Evolutionary conservation across 2,797 vertebrate genomes (phyloP), one percentile per base, ranked within the genome.

Genomic region (Poliocrania exsul): DNA sequence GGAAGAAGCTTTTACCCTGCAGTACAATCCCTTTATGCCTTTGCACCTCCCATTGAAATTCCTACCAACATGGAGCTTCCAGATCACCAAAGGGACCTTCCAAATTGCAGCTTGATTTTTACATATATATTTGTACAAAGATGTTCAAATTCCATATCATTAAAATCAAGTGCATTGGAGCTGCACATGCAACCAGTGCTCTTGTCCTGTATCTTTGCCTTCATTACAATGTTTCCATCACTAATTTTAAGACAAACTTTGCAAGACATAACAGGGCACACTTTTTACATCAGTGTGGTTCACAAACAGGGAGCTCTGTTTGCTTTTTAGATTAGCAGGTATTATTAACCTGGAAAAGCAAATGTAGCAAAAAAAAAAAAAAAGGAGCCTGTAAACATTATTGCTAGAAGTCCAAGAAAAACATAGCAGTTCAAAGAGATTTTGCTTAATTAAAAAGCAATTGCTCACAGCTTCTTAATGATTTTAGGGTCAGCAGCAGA

Each of bases 61-160:
- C 35, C 25, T 18, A 24, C 24, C 16, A 28, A 38, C 4, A 4
- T 0, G 0, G 16, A 25, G 17, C 25, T 33, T 18, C 5, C 5
- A 28, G 35, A 64, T 13, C 23, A 62, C 14, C 71, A 64, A 2
- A 0, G 11, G 61, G 69, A 37, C 24, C 12, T 88, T 56, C 56
- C 9, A 10, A 70, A 81, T 13, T 2, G 29, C 38, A 53, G 16
- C 17, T 14, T 35, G 40, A 49, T 46, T 60, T 71, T 24, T 5
- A 3, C 19, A 0, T 4, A 24, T 9, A 6, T 19, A 23, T 50
- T 19, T 16, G 31, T 37, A 42, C 26, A 58, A 66, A 2, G 12
- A 66, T 12, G 2, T 29, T 58, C 24, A 58, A 50, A 69, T 25
- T 3, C 35, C 53, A 0, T 5, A 33, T 29, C 12, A 29, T 35